Percentiles rank a stretch among this genome's conserved stretches.
phyloP scores from a whole-genome alignment of 2,888 invertebrate species.

The Stenodera caucasica region DNA sequence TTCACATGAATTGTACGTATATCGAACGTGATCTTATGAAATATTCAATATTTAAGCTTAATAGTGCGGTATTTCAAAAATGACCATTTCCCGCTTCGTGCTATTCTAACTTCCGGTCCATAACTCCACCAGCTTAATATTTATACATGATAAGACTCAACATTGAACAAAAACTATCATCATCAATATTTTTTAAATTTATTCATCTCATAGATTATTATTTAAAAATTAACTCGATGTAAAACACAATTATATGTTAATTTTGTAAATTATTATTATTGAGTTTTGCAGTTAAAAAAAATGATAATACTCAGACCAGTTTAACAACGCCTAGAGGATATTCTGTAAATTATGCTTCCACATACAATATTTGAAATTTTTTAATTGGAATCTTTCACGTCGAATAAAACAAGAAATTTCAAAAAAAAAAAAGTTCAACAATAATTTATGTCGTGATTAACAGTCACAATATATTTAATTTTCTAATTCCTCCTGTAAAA shows the following conservation, averaged over 20 bases:
- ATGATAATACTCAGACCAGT: not conserved
- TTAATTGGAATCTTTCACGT: not conserved
- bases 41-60: constrained; percentile 36
- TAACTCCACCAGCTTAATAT: constrained; percentile 35
- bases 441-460: constrained; percentile 9
- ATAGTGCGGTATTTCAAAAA: constrained; percentile 41
- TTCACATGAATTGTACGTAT: not conserved
- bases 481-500: constrained; percentile 4
- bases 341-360: not conserved
- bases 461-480: constrained; percentile 5
- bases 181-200: constrained; percentile 13
- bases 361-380: not conserved
- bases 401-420: not conserved
- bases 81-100: constrained; percentile 41
- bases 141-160: constrained; percentile 35
- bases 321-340: not conserved
- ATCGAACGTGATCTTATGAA: constrained; percentile 34
- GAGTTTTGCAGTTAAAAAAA: not conserved
- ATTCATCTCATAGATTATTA: constrained; percentile 6
- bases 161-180: too few relatives aligned
- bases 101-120: constrained; percentile 44
- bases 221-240: constrained; percentile 4
- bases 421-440: not conserved
- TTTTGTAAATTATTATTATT: not conserved
- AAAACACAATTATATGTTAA: not conserved